phyloP scores from a whole-genome alignment of 2,113 vertebrate genomes.

The Himantopus leucocephalus region DNA sequence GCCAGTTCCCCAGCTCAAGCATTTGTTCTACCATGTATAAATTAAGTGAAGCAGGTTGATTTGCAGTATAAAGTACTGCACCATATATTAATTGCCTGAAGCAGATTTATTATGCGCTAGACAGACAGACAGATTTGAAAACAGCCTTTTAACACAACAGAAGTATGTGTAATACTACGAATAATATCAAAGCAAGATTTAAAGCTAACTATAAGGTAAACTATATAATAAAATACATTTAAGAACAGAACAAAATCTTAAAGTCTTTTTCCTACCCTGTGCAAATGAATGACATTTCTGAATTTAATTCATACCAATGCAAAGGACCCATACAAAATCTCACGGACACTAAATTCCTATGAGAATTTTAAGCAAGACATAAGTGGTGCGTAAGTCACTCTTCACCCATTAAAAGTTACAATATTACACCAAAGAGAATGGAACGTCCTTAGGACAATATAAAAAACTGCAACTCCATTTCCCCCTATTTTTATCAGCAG shows the following conservation, averaged over 20 bases:
- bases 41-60: constrained; percentile 3
- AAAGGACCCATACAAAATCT: not conserved
- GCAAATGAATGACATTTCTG: not conserved
- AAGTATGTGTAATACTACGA: not conserved
- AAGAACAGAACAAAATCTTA: not conserved
- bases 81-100: not conserved
- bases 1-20: not conserved
- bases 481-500: not conserved
- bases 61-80: not conserved
- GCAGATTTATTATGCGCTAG: not conserved
- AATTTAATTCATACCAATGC: not conserved
- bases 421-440: not conserved
- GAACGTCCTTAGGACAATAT: not conserved
- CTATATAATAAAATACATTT: not conserved
- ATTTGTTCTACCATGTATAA: not conserved
- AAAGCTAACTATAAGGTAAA: not conserved
- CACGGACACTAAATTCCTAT: not conserved
- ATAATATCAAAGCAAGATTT: not conserved
- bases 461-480: not conserved
- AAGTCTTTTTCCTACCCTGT: not conserved
- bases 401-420: not conserved
- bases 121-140: not conserved
- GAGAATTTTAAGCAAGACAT: not conserved
- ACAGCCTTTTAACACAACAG: not conserved
- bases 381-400: not conserved